Evolutionary conservation across 2,113 vertebrate genomes (phyloP).

Genomic region (Gasterosteus aculeatus): DNA sequence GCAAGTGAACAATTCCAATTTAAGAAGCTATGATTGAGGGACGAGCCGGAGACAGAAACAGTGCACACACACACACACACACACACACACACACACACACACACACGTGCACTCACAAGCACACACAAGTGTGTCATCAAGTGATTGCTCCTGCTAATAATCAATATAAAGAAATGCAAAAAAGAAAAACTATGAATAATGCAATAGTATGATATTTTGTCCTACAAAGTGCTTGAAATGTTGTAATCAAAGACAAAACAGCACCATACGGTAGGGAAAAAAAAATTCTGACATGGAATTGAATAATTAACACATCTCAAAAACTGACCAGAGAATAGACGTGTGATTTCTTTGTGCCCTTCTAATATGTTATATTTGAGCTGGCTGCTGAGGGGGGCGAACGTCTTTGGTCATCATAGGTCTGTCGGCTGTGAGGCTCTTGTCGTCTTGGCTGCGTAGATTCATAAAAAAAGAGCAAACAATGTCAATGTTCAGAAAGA

Average conservation of each 20-base stretch:
- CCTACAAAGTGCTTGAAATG: no score
- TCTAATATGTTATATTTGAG: not conserved
- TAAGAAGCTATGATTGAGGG: no score
- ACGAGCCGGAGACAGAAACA: no score
- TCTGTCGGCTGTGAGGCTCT: not conserved
- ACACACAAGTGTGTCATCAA: no score
- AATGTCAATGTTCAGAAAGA: conserved; percentile 40
- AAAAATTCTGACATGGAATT: not conserved
- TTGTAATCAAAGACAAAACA: not conserved
- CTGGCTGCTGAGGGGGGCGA: not conserved
- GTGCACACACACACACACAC: no score
- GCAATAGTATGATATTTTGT: not conserved
- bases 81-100: no score
- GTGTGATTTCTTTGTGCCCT: not conserved
- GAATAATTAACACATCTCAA: conserved; percentile 1
- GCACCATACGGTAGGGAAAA: not conserved
- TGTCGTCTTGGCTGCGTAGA: not conserved
- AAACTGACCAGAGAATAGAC: not conserved
- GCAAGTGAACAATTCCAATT: no score
- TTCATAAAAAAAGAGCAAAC: conserved; percentile 29
- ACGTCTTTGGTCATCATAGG: conserved; percentile 20
- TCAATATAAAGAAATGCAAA: no score
- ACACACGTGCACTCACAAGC: no score
- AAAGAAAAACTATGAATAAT: no score
- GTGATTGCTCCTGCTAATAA: no score